Base-by-base conservation (phyloP, 2,113 vertebrate genomes). In the Gallinago undulata region DNA sequence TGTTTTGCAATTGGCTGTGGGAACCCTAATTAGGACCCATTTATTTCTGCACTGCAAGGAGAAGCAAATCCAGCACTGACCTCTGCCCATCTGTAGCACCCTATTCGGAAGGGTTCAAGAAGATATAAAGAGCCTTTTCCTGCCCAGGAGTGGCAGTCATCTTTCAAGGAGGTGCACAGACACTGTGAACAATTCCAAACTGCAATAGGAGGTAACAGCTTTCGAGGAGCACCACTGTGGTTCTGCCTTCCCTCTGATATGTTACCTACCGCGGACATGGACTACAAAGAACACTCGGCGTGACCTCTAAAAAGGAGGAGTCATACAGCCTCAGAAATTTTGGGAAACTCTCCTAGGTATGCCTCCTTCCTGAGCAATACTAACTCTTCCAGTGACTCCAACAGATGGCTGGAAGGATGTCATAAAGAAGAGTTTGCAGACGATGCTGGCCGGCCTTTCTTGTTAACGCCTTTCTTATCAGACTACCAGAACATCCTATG, bases 21-120 rank as follows among this genome's bases (percentile, higher is more conserved):
- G 60, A 95, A 74, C 74, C 1, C 1, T 78, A 90, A 70, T 84
- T 84, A 84, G 2, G 23, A 90, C 56, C 50, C 35, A 70, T 82
- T 87, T 84, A 60, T 84, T 87, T 92, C 69, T 78, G 76, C 69
- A 69, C 33, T 30, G 33, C 15, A 60, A 74, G 64, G 62, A 92
- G 69, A 66, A 84, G 55, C 17, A 77, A 84, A 68, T 17, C 47
- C 13, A 60, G n/a, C 50, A 45, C 33, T 60, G 50, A 39, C 7
- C 16, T 83, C 50, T 75, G 30, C 41, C 41, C 41, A 7, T 37
- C 33, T 57, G 33, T 16, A 60, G 39, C 21, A 7, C 23, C 22
- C 60, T 25, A 45, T 5, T 41, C 3, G 7, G 51, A 47, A 75
- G 27, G 19, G 39, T 85, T 41, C 74, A 66, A 60, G 37, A 14